A percentile compares a stretch with the other conserved stretches of the same genome.
phyloP scores from a whole-genome alignment of 30 jellyfish, hydroid and myxozoan genomes.

The Pelagia noctiluca region DNA sequence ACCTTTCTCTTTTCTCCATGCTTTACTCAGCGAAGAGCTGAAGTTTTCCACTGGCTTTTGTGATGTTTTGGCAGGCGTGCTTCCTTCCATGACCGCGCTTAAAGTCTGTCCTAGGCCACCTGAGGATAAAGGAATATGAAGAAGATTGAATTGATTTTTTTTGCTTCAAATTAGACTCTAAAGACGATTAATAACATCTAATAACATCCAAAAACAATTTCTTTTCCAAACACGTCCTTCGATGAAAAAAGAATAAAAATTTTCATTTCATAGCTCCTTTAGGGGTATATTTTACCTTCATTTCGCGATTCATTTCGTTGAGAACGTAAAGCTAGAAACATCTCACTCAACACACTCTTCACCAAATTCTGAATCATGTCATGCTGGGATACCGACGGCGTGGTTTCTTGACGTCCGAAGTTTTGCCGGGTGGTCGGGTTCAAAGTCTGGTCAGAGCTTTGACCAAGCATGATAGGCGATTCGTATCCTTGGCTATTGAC shows the following conservation, averaged over 20 bases:
- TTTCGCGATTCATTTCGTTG: constrained; percentile 54
- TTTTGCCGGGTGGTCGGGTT: constrained; percentile 67
- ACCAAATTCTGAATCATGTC: constrained; percentile 83
- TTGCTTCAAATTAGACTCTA: too few relatives aligned
- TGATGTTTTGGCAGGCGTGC: constrained; percentile 9
- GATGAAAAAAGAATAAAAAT: too few relatives aligned
- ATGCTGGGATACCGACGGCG: constrained; percentile 71
- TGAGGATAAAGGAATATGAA: too few relatives aligned
- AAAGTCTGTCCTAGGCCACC: background rate
- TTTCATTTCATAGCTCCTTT: too few relatives aligned
- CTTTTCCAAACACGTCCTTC: too few relatives aligned
- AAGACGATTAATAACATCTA: too few relatives aligned
- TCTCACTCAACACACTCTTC: constrained; percentile 84
- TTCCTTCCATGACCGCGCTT: constrained; percentile 10
- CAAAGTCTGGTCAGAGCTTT: constrained; percentile 28
- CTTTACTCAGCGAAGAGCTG: constrained; percentile 66
- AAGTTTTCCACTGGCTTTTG: constrained; percentile 67
- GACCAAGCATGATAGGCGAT: background rate
- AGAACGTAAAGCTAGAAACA: constrained; percentile 76
- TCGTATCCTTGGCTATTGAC: background rate
- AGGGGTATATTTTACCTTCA: background rate
- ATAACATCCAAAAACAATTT: too few relatives aligned
- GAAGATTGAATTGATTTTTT: too few relatives aligned
- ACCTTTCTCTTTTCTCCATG: constrained; percentile 86
- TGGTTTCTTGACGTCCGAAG: constrained; percentile 27